Percentiles rank a stretch among this genome's conserved stretches.
Conservation (phyloP, 2,797 vertebrate genomes). For the Enteromius argenteus region DNA sequence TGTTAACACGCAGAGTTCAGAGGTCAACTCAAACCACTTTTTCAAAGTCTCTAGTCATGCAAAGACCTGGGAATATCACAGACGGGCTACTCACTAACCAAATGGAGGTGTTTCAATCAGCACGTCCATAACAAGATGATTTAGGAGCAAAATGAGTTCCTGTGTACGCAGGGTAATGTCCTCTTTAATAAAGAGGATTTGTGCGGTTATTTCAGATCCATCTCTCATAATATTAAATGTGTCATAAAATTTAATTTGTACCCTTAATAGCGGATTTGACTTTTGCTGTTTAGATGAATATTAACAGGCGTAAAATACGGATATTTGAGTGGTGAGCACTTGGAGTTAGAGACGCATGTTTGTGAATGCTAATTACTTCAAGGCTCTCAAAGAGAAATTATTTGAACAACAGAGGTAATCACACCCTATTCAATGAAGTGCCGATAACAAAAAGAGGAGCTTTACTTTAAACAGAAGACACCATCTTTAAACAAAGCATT, state of each 20-base stretch:
- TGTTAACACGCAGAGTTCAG: background rate
- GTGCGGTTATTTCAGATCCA: slow-evolving; percentile 63
- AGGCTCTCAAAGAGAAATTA: background rate
- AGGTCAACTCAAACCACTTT: background rate
- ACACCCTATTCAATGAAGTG: slow-evolving; percentile 26
- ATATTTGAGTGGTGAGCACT: slow-evolving; percentile 27
- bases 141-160: slow-evolving; percentile 74
- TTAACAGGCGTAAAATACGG: background rate
- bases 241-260: slow-evolving; percentile 53
- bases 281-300: slow-evolving; percentile 54
- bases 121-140: slow-evolving; percentile 63
- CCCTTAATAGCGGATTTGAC: slow-evolving; percentile 64
- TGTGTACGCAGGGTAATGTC: slow-evolving; percentile 66
- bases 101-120: slow-evolving; percentile 74
- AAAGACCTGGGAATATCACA: background rate
- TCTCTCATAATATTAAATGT: slow-evolving; percentile 35
- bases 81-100: slow-evolving; percentile 29
- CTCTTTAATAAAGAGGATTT: slow-evolving; percentile 73
- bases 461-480: slow-evolving; percentile 25
- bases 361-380: slow-evolving; percentile 25
- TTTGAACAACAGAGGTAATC: slow-evolving; percentile 28
- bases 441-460: background rate
- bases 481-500: slow-evolving; percentile 27
- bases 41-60: background rate
- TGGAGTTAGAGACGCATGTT: slow-evolving; percentile 30